Base-by-base conservation (phyloP, 64 coral and sea anemone species). In the Cladopsammia gracilis region DNA sequence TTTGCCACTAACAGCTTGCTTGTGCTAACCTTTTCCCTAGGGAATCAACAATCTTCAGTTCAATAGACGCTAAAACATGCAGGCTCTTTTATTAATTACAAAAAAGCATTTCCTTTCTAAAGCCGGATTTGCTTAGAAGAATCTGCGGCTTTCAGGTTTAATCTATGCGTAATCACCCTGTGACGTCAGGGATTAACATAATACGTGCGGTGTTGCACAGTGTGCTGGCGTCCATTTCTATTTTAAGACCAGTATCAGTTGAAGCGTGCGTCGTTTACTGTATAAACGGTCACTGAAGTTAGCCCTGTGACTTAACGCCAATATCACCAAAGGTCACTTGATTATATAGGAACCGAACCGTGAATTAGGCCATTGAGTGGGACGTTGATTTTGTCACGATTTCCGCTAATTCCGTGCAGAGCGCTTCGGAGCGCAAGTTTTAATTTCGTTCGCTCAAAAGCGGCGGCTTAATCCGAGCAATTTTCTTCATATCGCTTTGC, bases 151-250 rank as follows among this genome's bases (percentile, higher is more conserved):
- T 64, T 84, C 18, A 18, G 45, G 48, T 25, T 67, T 24, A 67
- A 59, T 15, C 57, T 60, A 34, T 64, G 26, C 57, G 58, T 82
- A 82, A 82, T 82, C 77, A 47, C 58, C 34, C 43, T 46, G 16
- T 84, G 80, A 84, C 80, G 80, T 84, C 60, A 66, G 6, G 80
- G 80, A 84, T 84, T 84, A 84, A 66, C 80, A 83, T 83, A 83
- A 83, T 83, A 46, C 80, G 80, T 84, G 80, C 80, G 20, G 61
- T 3, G 4, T 24, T 20, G 25, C 60, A 75, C 80, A n/a, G 44
- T 68, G 44, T 44, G 9, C 64, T 46, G 43, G 60, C 46, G 20
- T 43, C 45, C 46, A 84, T 84, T 84, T 84, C 62, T 84, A 84
- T 84, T 82, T 82, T 67, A 84, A 84, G 61, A 84, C 80, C 62